Conservation (phyloP, 1,140 invertebrate genomes). For the Zaprionus ghesquierei region DNA sequence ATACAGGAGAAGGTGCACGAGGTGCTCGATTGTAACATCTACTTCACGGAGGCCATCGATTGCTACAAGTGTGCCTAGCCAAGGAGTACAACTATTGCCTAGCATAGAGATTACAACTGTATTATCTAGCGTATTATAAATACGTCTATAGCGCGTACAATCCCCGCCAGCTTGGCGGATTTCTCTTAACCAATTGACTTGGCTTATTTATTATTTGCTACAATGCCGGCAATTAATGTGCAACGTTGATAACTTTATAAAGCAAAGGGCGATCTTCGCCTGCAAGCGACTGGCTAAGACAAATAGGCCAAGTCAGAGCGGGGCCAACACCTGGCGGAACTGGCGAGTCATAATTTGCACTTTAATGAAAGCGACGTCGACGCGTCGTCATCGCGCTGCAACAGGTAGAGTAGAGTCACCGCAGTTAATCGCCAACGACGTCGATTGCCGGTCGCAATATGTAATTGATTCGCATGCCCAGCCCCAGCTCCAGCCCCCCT, state of each 20-base stretch:
- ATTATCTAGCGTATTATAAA: background rate
- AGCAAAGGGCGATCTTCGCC: constrained; percentile 50
- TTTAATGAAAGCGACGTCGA: constrained; percentile 74
- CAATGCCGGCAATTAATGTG: constrained; percentile 36
- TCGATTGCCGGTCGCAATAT: constrained; percentile 54
- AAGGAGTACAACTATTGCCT: background rate
- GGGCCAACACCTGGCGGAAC: constrained; percentile 79
- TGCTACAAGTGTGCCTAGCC: constrained; percentile 36
- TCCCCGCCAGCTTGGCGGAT: background rate
- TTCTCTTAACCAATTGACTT: constrained; percentile 37
- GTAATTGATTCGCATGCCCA: constrained; percentile 74
- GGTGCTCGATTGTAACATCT: constrained; percentile 23
- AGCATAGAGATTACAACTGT: background rate
- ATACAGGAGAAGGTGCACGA: constrained; percentile 38
- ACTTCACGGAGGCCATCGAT: constrained; percentile 42
- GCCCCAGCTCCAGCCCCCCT: background rate
- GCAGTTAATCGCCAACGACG: constrained; percentile 70
- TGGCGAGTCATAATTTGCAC: constrained; percentile 80
- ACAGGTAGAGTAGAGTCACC: constrained; percentile 77
- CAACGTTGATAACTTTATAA: constrained; percentile 75
- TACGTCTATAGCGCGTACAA: background rate
- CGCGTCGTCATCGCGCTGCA: constrained; percentile 9
- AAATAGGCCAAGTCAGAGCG: constrained; percentile 72
- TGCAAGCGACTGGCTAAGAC: constrained; percentile 55
- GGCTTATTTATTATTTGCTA: constrained; percentile 66